A percentile compares a stretch with the other conserved stretches of the same genome.
These are phyloP conservation scores for Mylabris phalerata DNA, from an alignment of 1,140 invertebrate species.

Conservation along the genomic window DNA sequence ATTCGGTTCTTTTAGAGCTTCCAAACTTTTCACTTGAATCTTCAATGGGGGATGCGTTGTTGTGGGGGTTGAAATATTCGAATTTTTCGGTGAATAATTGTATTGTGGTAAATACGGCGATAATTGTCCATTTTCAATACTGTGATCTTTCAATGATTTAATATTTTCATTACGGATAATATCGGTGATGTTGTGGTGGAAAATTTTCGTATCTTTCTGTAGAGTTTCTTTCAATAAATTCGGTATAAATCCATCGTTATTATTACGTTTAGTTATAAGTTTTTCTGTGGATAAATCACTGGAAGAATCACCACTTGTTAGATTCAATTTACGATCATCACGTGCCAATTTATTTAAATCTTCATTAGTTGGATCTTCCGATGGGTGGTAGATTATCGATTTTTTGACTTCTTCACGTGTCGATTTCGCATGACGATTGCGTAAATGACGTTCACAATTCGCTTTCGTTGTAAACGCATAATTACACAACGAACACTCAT, in stretches of 20 bases:
- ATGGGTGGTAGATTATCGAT: conserved; percentile 78
- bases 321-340: conserved; percentile 22
- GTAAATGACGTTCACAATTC: conserved; percentile 82
- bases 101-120: conserved; percentile 23
- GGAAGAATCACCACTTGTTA: conserved; percentile 17
- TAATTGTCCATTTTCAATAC: conserved; percentile 10
- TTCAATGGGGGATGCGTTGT: conserved; percentile 38
- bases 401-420: conserved; percentile 79
- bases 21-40: conserved; percentile 58
- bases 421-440: conserved; percentile 81
- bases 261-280: neutral
- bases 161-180: conserved; percentile 23
- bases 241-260: conserved; percentile 13
- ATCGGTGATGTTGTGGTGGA: conserved; percentile 14
- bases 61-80: neutral
- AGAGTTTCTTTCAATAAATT: conserved; percentile 21
- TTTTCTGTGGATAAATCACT: conserved; percentile 29
- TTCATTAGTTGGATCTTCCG: conserved; percentile 71
- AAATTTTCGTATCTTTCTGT: too few species aligned
- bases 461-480: conserved; percentile 95
- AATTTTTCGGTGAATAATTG: conserved; percentile 17
- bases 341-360: conserved; percentile 51
- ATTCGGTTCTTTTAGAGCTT: conserved; percentile 49
- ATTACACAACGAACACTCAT: conserved; percentile 87
- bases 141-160: conserved; percentile 19